Conservation (phyloP, 2,888 invertebrate genomes). For the Lycia hirtaria region DNA sequence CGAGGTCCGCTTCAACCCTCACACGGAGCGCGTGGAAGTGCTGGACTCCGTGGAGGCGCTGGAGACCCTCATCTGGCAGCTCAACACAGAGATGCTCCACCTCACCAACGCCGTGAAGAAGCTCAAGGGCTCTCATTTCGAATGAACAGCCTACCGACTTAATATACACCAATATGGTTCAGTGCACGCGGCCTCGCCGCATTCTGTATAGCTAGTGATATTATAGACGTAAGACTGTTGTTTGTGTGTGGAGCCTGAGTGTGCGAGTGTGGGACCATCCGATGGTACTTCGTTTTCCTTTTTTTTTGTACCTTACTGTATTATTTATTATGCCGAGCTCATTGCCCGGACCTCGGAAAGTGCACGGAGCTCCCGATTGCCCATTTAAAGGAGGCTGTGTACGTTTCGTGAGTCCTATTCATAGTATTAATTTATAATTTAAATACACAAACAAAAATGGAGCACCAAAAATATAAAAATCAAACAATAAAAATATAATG, state of each 20-base stretch:
- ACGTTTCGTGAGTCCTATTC: constrained; percentile 71
- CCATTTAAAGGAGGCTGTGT: constrained; percentile 77
- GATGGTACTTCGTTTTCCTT: constrained; percentile 78
- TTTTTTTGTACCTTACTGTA: constrained; percentile 79
- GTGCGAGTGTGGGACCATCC: constrained; percentile 73
- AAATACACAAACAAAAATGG: constrained; percentile 81
- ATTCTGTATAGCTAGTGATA: constrained; percentile 84
- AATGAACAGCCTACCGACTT: constrained; percentile 66
- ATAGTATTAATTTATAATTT: constrained; percentile 83
- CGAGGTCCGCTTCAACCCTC: constrained; percentile 99
- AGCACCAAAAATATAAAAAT: constrained; percentile 82
- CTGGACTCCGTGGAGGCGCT: constrained; percentile 96
- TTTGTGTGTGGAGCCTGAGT: constrained; percentile 73
- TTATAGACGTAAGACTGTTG: constrained; percentile 79
- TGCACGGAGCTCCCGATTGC: constrained; percentile 75
- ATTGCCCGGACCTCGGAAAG: constrained; percentile 78
- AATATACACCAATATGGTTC: constrained; percentile 65
- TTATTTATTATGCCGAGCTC: constrained; percentile 84
- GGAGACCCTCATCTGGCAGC: constrained; percentile 92
- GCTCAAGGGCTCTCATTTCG: constrained; percentile 89
- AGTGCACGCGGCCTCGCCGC: constrained; percentile 76
- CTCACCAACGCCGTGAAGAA: constrained; percentile 95
- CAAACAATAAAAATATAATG: constrained; percentile 78
- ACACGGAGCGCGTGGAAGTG: constrained; percentile 98
- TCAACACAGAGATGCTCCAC: constrained; percentile 95